These are phyloP conservation scores for Halesus radiatus DNA, from an alignment of 1,140 invertebrate species.

Conservation along the genomic window DNA sequence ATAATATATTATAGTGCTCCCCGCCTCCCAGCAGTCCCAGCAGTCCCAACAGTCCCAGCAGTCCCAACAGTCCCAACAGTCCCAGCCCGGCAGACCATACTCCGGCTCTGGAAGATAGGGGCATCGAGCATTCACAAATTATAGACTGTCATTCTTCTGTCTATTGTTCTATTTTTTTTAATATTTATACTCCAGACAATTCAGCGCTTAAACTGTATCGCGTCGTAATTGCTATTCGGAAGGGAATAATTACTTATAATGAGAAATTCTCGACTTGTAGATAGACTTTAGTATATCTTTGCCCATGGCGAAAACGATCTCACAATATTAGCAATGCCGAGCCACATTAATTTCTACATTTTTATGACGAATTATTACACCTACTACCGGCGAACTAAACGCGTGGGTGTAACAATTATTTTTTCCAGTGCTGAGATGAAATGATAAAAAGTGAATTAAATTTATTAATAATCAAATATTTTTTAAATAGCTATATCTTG, in stretches of 20 bases:
- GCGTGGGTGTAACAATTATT: neutral
- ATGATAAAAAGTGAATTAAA: no score
- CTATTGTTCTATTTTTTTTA: constrained; percentile 33
- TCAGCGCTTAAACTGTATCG: constrained; percentile 31
- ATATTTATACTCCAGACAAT: constrained; percentile 4
- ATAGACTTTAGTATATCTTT: neutral
- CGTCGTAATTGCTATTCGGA: neutral
- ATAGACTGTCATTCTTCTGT: constrained; percentile 39
- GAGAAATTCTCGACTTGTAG: constrained; percentile 11
- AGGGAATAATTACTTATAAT: constrained; percentile 26
- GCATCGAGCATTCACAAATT: constrained; percentile 28
- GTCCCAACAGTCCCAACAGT: no score
- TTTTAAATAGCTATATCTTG: no score
- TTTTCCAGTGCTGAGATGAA: no score
- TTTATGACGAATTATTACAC: constrained; percentile 5
- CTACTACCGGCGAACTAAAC: neutral
- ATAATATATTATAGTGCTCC: neutral
- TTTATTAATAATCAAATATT: no score
- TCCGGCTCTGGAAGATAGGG: neutral
- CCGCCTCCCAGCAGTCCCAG: constrained; percentile 11
- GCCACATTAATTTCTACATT: neutral
- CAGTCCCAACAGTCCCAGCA: no score
- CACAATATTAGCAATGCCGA: neutral
- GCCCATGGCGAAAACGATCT: neutral
- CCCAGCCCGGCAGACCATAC: constrained; percentile 9